A percentile compares a stretch with the other conserved stretches of the same genome.
These are phyloP conservation scores for Rotaria sp. DNA, from an alignment of 2,888 invertebrate species.

Conservation along the genomic window DNA sequence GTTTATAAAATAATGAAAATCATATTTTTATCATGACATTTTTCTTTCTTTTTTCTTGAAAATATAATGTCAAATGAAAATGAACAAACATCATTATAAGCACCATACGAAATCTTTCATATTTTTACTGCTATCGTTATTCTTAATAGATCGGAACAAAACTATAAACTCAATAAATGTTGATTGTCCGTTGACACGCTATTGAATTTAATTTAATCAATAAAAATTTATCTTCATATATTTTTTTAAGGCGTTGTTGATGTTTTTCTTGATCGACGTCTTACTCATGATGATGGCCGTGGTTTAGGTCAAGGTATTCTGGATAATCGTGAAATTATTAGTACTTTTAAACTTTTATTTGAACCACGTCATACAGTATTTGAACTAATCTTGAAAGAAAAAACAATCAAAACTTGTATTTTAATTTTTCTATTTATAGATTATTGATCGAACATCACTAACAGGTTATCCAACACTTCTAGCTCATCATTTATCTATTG, in stretches of 20 bases:
- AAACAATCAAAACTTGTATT: neutral
- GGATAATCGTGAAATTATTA: slow-evolving; percentile 64
- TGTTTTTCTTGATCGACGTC: slow-evolving; percentile 83
- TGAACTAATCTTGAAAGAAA: neutral
- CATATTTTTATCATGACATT: no score
- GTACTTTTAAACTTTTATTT: neutral
- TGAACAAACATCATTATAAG: no score
- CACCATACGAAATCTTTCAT: no score
- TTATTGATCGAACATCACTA: neutral
- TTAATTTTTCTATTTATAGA: neutral
- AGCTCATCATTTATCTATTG: neutral
- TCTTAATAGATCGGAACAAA: no score
- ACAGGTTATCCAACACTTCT: neutral
- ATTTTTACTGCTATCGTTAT: no score
- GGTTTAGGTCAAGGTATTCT: slow-evolving; percentile 81
- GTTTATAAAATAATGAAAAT: no score
- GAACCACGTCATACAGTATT: neutral
- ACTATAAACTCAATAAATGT: no score
- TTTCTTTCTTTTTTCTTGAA: no score
- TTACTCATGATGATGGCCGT: slow-evolving; percentile 85
- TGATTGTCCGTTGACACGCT: no score
- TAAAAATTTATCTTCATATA: neutral
- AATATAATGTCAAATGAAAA: no score
- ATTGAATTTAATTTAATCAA: no score
- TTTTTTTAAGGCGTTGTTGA: slow-evolving; percentile 62